phyloP scores from a whole-genome alignment of 2,888 invertebrate species.

The Linhomoeus sp. region DNA sequence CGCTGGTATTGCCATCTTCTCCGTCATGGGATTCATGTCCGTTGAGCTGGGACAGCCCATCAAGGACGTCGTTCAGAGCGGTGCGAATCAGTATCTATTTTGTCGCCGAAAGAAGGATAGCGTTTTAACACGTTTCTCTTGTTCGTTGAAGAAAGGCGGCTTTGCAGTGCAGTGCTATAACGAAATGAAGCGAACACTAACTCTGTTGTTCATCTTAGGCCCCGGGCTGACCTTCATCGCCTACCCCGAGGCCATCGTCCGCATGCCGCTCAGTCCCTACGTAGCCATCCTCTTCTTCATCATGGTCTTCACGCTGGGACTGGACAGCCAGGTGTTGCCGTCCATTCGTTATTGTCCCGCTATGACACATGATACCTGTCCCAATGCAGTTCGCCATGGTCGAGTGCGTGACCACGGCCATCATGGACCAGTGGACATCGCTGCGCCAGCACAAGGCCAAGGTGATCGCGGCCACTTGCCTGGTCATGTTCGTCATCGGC shows the following conservation, averaged over 20 bases:
- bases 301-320: constrained; percentile 3
- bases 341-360: not conserved
- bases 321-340: not conserved
- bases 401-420: constrained; percentile 1
- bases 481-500: not conserved
- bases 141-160: too few relatives aligned
- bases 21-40: constrained; percentile 14
- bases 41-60: constrained; percentile 4
- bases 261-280: not conserved
- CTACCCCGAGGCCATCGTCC: constrained; percentile 1
- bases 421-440: constrained; percentile 2
- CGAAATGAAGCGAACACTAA: too few relatives aligned
- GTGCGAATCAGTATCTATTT: not conserved
- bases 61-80: constrained; percentile 10
- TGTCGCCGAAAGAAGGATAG: too few relatives aligned
- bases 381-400: constrained; percentile 2
- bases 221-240: constrained; percentile 2
- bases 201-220: too few relatives aligned
- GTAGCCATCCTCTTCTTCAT: constrained; percentile 1
- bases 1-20: constrained; percentile 15
- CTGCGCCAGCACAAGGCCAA: not conserved
- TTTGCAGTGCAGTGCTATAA: too few relatives aligned
- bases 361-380: not conserved
- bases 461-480: not conserved
- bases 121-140: too few relatives aligned